These are phyloP conservation scores for Patella pellucida DNA, from an alignment of 2,888 invertebrate genomes.

Conservation along the genomic window DNA sequence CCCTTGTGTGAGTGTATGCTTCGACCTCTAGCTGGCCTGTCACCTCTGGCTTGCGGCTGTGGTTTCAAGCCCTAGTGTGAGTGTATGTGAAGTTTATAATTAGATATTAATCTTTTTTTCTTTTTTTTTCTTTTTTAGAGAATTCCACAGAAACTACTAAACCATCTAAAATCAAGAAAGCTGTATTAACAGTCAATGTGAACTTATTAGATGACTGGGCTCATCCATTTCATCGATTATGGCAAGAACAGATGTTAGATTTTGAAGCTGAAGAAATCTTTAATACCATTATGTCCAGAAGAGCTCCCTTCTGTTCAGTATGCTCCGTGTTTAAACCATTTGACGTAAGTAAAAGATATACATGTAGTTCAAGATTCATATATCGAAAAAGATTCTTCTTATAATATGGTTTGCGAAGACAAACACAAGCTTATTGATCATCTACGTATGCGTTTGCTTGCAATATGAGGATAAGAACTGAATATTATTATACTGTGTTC, in stretches of 20 bases:
- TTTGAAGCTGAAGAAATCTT: slow-evolving; percentile 72
- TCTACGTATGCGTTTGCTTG: too few relatives aligned
- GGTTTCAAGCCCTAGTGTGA: too few relatives aligned
- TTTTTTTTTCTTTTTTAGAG: slow-evolving; percentile 15
- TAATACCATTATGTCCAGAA: slow-evolving; percentile 73
- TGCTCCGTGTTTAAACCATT: slow-evolving; percentile 74
- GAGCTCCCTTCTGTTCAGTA: slow-evolving; percentile 76
- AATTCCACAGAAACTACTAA: background rate
- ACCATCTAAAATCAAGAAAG: slow-evolving; percentile 27
- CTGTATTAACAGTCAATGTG: background rate
- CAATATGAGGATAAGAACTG: too few relatives aligned
- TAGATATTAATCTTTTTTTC: too few relatives aligned
- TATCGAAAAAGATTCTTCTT: too few relatives aligned
- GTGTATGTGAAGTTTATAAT: background rate
- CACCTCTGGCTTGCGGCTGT: too few relatives aligned
- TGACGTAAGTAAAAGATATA: slow-evolving; percentile 45
- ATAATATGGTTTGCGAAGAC: too few relatives aligned
- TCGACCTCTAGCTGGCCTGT: too few relatives aligned
- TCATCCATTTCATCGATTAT: slow-evolving; percentile 67
- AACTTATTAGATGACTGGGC: slow-evolving; percentile 59
- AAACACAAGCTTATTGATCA: too few relatives aligned
- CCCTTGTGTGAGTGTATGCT: too few relatives aligned
- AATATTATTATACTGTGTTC: too few relatives aligned
- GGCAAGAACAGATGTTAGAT: slow-evolving; percentile 71
- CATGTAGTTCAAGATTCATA: too few relatives aligned